Base-by-base conservation (phyloP, 2,888 invertebrate genomes). In the Trichogramma dendrolimi region DNA sequence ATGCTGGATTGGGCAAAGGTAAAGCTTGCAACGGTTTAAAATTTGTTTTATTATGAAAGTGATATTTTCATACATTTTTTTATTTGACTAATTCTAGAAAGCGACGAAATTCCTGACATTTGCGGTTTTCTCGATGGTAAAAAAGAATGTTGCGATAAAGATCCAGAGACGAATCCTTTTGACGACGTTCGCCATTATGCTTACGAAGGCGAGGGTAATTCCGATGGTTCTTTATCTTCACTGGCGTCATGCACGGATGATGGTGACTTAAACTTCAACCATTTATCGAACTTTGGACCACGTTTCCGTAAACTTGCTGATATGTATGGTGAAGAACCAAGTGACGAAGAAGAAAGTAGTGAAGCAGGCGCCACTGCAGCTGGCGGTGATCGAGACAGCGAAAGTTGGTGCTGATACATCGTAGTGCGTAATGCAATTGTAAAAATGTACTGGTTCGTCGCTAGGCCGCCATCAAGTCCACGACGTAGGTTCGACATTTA, bases 171-270 rank as follows among this genome's bases (percentile, higher is more conserved):
- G 70, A 88, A 89, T 73, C 96, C 96, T 1, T 93, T 92, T 76
- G 99, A 99, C 79, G 97, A 97, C 80, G 92, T 98, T 27, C 87
- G 97, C 63, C 94, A 98, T 80, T 99, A 97, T 80, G 96, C 95
- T 61, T 98, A 97, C 78, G 98, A 99, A 81, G 97, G 97, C 52
- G 94, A 94, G 77, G 95, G 95, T 70, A 95, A 95, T 77, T 83
- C 83, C 44, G 92, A 92, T 68, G 96, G 96, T 68, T 95, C 95
- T 7, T 84, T 97, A 38, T 96, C 96, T 57, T 94, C 94, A 51
- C 83, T 95, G 70, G 94, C 94, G 68, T 94, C 94, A 71, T 92
- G 92, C 75, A 92, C 92, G 65, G 94, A 93, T 77, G 94, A 95
- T 74, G 93, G 92, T 65, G 94, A 94, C 81, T 84, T 94, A 71